A percentile compares a stretch with the other conserved stretches of the same genome.
Conservation (phyloP, 2,888 invertebrate genomes). For the Acrocyrtus sp. region DNA sequence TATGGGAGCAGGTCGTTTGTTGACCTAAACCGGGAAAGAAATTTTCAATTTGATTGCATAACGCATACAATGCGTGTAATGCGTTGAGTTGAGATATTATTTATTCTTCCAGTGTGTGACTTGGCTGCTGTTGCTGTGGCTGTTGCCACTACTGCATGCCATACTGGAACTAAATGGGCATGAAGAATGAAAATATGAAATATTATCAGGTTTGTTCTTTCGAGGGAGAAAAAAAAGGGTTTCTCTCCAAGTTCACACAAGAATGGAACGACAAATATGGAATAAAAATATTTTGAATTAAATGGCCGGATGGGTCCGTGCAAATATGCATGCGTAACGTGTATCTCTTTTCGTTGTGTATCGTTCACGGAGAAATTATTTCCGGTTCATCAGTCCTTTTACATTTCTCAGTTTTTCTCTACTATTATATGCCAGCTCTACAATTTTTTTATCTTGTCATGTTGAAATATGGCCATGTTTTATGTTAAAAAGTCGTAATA, state of each 20-base stretch:
- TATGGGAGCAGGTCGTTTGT: slow-evolving; percentile 34
- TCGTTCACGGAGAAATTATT: slow-evolving; percentile 39
- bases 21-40: slow-evolving; percentile 36
- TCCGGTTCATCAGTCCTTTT: slow-evolving; percentile 43
- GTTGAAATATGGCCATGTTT: no score
- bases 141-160: no score
- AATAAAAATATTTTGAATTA: slow-evolving; percentile 21
- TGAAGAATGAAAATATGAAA: slow-evolving; percentile 11
- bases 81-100: neutral
- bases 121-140: slow-evolving; percentile 12
- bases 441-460: no score
- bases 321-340: no score
- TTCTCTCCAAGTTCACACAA: no score
- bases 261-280: slow-evolving; percentile 40
- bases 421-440: no score
- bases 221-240: slow-evolving; percentile 14
- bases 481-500: no score
- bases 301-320: neutral
- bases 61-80: no score
- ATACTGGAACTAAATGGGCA: slow-evolving; percentile 35
- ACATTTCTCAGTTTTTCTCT: no score
- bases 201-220: no score
- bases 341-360: neutral
- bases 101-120: neutral
- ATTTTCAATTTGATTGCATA: slow-evolving; percentile 47